Evolutionary conservation across 35 echinoderm and acorn worm species (phyloP).

Genomic region (Ophiothrix spiculata): DNA sequence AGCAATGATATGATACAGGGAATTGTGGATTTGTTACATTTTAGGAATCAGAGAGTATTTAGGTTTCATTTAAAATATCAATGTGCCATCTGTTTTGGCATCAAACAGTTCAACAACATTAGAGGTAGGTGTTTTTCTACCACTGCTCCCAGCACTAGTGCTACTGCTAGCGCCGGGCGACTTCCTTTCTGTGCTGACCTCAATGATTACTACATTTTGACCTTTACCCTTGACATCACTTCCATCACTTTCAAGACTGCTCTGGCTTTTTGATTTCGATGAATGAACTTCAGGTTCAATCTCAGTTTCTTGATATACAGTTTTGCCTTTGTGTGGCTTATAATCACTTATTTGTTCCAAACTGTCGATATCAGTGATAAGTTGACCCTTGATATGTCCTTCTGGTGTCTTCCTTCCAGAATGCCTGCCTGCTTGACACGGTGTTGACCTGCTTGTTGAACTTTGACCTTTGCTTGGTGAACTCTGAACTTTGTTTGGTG

Average conservation of each 20-base stretch:
- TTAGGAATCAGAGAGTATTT: too few species aligned
- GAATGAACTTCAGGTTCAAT: not conserved
- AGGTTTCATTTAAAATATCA: slow-evolving; percentile 6
- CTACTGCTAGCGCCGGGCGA: not conserved
- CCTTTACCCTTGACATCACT: not conserved
- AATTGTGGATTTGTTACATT: too few species aligned
- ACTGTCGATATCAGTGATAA: not conserved
- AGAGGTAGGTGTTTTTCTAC: not conserved
- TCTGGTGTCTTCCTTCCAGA: not conserved
- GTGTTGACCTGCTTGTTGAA: not conserved
- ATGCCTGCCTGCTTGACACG: not conserved
- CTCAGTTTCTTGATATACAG: not conserved
- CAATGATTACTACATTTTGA: not conserved
- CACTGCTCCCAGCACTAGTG: too few species aligned
- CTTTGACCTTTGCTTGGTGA: not conserved
- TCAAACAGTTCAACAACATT: not conserved
- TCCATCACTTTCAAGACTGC: not conserved
- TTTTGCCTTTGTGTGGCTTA: not conserved
- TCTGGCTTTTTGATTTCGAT: not conserved
- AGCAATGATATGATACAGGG: too few species aligned
- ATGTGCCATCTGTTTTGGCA: not conserved
- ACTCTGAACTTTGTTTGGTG: not conserved
- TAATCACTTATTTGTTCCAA: not conserved
- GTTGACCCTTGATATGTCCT: not conserved
- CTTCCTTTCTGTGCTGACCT: not conserved